Evolutionary conservation across 2,113 vertebrate genomes (phyloP).

Genomic region (Oreocharis arfaki): DNA sequence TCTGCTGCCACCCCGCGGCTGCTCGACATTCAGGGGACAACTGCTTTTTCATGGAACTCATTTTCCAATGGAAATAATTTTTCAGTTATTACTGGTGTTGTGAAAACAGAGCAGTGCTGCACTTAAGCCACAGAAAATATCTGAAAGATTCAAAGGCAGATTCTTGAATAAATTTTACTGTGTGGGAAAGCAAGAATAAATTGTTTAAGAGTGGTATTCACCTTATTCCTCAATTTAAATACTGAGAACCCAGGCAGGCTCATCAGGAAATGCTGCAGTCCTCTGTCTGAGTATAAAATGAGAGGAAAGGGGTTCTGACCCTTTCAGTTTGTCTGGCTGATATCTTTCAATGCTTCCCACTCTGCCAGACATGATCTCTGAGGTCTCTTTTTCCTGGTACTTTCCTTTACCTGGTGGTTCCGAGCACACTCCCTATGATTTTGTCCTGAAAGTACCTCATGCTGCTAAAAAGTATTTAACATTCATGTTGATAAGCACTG

Average conservation of each 20-base stretch:
- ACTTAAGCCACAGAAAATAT: background rate
- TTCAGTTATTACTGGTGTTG: background rate
- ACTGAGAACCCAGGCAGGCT: background rate
- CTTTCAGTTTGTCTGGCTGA: background rate
- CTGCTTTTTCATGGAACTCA: background rate
- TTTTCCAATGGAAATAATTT: background rate
- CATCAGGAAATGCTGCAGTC: background rate
- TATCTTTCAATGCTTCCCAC: background rate
- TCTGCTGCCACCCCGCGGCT: slow-evolving; percentile 35
- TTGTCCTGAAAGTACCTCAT: background rate
- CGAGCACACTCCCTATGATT: background rate
- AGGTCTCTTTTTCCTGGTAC: background rate
- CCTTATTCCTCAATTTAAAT: background rate
- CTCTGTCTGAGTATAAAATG: background rate
- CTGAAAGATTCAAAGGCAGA: background rate
- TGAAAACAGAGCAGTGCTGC: background rate
- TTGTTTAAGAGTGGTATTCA: background rate
- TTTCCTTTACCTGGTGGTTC: background rate
- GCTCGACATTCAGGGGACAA: background rate
- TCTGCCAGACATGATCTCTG: background rate
- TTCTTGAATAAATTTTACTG: background rate
- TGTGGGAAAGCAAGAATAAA: background rate
- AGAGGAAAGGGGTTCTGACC: background rate
- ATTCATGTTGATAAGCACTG: background rate
- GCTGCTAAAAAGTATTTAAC: background rate